These are phyloP conservation scores for Marasmarcha lunaedactyla DNA, from an alignment of 2,888 invertebrate species.

Conservation along the genomic window DNA sequence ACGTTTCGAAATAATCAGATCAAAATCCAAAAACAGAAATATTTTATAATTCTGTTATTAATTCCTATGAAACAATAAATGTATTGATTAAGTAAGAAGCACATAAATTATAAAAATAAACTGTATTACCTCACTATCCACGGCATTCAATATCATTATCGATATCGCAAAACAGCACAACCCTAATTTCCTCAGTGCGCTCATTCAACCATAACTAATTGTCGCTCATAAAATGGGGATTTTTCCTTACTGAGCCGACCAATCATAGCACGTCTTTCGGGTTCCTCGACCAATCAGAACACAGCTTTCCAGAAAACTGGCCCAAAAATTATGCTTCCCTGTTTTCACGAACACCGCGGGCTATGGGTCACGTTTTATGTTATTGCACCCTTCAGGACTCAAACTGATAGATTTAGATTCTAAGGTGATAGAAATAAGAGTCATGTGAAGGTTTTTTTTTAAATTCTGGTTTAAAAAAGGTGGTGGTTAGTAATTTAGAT, in stretches of 20 bases:
- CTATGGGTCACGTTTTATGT: constrained; percentile 41
- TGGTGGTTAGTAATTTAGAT: constrained; percentile 32
- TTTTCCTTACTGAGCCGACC: constrained; percentile 45
- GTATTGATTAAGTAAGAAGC: too few relatives aligned
- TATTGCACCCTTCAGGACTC: constrained; percentile 13
- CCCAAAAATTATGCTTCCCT: constrained; percentile 50
- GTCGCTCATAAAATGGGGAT: constrained; percentile 51
- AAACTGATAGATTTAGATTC: constrained; percentile 26
- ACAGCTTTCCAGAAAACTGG: constrained; percentile 41
- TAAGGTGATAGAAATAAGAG: background rate
- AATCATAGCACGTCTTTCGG: constrained; percentile 32
- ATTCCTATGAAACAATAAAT: too few relatives aligned
- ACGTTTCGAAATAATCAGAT: too few relatives aligned
- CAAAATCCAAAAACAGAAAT: too few relatives aligned
- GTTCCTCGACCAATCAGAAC: constrained; percentile 44
- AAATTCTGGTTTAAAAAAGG: too few relatives aligned
- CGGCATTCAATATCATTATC: too few relatives aligned
- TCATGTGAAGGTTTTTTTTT: background rate
- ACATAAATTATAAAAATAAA: too few relatives aligned
- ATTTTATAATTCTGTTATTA: too few relatives aligned
- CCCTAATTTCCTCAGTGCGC: constrained; percentile 16
- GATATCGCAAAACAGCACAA: background rate
- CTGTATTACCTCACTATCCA: too few relatives aligned
- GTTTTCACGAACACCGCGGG: constrained; percentile 43
- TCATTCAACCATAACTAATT: constrained; percentile 64